Conservation (phyloP, 1,140 invertebrate genomes). For the Bombus breviceps region DNA sequence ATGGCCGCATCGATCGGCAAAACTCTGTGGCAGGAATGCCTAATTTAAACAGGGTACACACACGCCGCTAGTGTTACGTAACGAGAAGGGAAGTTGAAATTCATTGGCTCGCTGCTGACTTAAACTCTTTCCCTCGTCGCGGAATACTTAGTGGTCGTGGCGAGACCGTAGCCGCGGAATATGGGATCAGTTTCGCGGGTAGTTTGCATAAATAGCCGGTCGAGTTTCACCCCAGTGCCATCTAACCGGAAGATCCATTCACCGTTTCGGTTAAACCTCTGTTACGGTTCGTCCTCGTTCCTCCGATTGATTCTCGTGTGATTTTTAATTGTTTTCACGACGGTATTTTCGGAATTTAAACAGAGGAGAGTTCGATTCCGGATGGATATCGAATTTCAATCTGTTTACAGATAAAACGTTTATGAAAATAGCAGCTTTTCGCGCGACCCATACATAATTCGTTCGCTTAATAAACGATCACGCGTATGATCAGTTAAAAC, state of each 20-base stretch:
- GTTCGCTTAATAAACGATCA: background rate
- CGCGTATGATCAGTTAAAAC: background rate
- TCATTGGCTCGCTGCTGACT: conserved; percentile 51
- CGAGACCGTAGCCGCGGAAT: conserved; percentile 54
- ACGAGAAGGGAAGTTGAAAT: conserved; percentile 53
- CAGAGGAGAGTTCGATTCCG: background rate
- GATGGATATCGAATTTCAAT: background rate
- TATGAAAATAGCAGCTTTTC: background rate
- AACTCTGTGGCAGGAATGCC: conserved; percentile 12
- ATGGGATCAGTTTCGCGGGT: conserved; percentile 58
- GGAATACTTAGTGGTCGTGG: conserved; percentile 52
- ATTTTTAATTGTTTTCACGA: background rate
- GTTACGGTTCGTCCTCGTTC: background rate
- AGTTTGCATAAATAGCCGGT: conserved; percentile 55
- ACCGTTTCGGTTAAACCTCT: background rate
- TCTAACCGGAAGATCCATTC: conserved; percentile 26
- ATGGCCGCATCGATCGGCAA: conserved; percentile 29
- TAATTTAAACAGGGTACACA: conserved; percentile 28
- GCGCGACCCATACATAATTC: conserved; percentile 19
- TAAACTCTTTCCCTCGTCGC: conserved; percentile 41
- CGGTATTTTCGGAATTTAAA: background rate
- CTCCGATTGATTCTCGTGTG: background rate
- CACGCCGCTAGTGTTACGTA: conserved; percentile 40
- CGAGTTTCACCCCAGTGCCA: conserved; percentile 31
- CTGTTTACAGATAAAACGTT: conserved; percentile 1